Base-by-base conservation (phyloP, 2,888 invertebrate genomes). In the Hymenopus coronatus region DNA sequence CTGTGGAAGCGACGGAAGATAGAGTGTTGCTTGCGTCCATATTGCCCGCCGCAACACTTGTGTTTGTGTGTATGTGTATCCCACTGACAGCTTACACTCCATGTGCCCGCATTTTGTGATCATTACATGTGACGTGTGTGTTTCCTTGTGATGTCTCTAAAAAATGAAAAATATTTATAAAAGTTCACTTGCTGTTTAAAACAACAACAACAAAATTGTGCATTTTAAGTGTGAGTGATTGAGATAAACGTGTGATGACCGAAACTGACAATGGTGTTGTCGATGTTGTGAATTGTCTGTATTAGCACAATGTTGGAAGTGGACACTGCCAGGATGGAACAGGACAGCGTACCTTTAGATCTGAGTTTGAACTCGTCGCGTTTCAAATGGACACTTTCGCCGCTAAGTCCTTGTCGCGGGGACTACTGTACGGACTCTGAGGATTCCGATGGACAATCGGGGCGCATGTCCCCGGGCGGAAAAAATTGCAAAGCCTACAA, bases 381-480 rank as follows among this genome's bases (percentile, higher is more conserved):
- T 85, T 90, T 85, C 54, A 89, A 89, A 88, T 90, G 88, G 33
- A 88, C 88, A 92, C 91, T 88, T 92, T 92, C 90, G 92, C 91
- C 91, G 93, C 90, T 91, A 93, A 92, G 91, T 91, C 91, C 94
- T 27, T 87, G 83, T 92, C 88, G 91, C 89, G 84, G 83, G 90
- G 96, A 97, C 93, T 97, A 97, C 91, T 97, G 96, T 86, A 96
- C 96, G 85, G 97, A 97, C 92, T 97, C 97, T 90, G 97, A 97
- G 91, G 97, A 97, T 93, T 97, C 97, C 90, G 97, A 96, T 92
- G 96, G 95, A 84, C 91, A 91, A 83, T 87, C 87, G 28, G 89
- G 84, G 90, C 91, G 90, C 91, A 91, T 83, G 91, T 91, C 91
- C 91, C 92, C 92, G 93, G 96, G 92, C 94, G 95, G 92, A 94